Conservation (phyloP, 2,797 vertebrate genomes). For the Prunella strophiata region DNA sequence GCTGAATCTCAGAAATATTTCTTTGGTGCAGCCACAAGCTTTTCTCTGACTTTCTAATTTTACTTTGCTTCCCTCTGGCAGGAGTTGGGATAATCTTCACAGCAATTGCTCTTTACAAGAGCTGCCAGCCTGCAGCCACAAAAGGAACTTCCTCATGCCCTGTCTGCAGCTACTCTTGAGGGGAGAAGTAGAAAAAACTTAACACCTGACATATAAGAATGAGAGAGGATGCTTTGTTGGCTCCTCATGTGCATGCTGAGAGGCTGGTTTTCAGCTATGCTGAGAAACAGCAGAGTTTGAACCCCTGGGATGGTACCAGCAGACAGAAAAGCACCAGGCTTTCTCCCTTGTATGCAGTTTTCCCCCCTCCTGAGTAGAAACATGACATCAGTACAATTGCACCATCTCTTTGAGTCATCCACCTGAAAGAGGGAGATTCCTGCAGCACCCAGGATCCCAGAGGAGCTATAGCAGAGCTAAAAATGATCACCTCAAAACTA, state of each 20-base stretch:
- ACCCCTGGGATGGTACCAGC: background rate
- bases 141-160: background rate
- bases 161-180: background rate
- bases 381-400: background rate
- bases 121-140: background rate
- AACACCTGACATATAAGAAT: background rate
- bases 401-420: background rate
- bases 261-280: background rate
- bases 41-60: background rate
- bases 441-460: background rate
- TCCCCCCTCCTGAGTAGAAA: background rate
- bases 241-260: background rate
- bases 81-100: background rate
- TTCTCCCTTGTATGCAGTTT: rapidly evolving
- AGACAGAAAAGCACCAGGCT: background rate
- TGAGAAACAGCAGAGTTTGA: background rate
- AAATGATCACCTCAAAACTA: background rate
- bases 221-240: background rate
- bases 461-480: background rate
- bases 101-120: background rate
- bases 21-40: background rate
- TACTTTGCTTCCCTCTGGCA: background rate
- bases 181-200: background rate
- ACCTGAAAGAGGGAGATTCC: background rate
- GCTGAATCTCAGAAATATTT: background rate